Percentiles rank a stretch among this genome's conserved stretches.
These are phyloP conservation scores for Hybos culiciformis DNA, from an alignment of 2,888 invertebrate genomes.

Conservation along the genomic window DNA sequence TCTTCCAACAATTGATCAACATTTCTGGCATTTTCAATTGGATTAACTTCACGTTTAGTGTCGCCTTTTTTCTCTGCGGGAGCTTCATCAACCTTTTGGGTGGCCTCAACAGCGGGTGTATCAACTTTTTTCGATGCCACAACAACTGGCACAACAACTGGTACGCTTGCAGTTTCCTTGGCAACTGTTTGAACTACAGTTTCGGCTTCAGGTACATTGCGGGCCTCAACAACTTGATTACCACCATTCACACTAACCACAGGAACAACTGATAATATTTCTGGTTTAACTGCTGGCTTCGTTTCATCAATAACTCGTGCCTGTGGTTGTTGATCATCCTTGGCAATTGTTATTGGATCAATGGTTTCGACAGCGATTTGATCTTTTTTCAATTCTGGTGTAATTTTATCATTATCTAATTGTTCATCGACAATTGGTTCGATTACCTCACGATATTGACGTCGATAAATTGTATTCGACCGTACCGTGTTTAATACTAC, in stretches of 20 bases:
- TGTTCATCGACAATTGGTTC: neutral
- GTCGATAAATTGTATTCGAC: neutral
- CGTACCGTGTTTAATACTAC: too few relatives aligned
- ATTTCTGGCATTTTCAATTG: neutral
- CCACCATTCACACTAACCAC: neutral
- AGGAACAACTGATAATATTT: neutral
- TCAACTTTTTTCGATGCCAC: neutral
- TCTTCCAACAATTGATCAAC: neutral
- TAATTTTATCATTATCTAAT: neutral
- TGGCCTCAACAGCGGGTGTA: neutral
- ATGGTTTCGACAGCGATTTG: neutral
- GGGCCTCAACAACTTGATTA: neutral
- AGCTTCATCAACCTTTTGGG: neutral
- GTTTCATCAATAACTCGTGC: too few relatives aligned
- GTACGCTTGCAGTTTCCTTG: neutral
- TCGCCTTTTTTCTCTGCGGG: neutral
- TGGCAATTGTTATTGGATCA: neutral
- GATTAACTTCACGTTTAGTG: neutral
- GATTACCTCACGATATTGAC: neutral
- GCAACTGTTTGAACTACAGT: neutral
- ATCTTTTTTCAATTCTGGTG: neutral
- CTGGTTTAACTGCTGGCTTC: neutral
- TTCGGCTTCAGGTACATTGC: neutral
- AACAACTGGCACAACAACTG: neutral
- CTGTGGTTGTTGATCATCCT: neutral